Evolutionary conservation across 2,113 vertebrate genomes (phyloP), one percentile per base, ranked within the genome.

Genomic region (Progne subis): DNA sequence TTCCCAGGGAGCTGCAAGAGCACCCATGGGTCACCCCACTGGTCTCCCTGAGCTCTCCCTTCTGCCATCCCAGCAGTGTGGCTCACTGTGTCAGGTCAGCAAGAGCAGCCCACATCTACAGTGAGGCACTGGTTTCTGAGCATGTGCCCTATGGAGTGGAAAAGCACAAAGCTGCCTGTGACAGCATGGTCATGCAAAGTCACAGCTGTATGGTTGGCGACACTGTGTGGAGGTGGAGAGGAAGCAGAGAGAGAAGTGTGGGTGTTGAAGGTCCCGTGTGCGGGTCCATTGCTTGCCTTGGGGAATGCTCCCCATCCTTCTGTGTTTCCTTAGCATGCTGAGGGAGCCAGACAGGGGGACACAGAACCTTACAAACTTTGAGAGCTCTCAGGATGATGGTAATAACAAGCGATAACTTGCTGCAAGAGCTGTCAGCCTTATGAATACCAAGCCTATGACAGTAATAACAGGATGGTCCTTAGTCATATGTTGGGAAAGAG

Each of bases 341-440:
- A 69, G 50, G 24, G 43, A 57, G 37, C 24, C 79, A 68, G 39
- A 29, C 18, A 63, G 44, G 44, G 39, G 21, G n/a, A 76, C 53
- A 21, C 3, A 19, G 52, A 60, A 81, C 49, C 76, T 93, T 61
- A 74, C 19, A 88, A 71, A 44, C 69, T 93, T 78, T 88, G 76
- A 60, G 41, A 77, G n/a, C 49, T 81, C 82, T 85, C 57, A 79
- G 74, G 55, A 31, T 82, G 92, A 95, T 2, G 11, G 65, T 75
- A 92, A 81, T 69, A 92, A 53, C 80, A 91, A 89, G 41, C 0
- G 49, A 84, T 84, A 86, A 90, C 64, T 91, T 90, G 63, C 94
- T 88, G 64, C 60, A 86, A 82, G 76, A 94, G 76, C 91, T 84
- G 83, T 90, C 64, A 94, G 76, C 68, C 52, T 89, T 92, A 57